Base-by-base conservation (phyloP, 2,888 invertebrate genomes). In the Sepiola atlantica region DNA sequence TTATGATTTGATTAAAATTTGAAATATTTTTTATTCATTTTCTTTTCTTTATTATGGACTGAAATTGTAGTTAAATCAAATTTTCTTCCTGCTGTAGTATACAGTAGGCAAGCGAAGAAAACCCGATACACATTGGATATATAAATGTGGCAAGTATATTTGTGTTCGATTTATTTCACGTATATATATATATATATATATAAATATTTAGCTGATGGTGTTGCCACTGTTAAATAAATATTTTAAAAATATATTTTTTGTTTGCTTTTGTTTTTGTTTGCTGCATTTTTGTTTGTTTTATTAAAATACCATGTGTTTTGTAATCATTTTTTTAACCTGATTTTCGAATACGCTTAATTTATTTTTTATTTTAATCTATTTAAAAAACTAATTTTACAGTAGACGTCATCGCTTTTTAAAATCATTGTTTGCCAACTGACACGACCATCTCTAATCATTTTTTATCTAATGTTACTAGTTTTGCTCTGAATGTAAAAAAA, bases 151-250 rank as follows among this genome's bases (percentile, higher is more conserved):
- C n/a, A 77, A n/a, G 77, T 77, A 77, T 32, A 77, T 77, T 77
- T n/a, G 28, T 77, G 77, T 77, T n/a, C 12, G 77, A 77, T 77
- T n/a, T n/a, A 77, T 77, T 32, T 32, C 77, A 28, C 28, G 10
- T 61, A 21, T 3, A 77, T 28, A 77, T 45, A 45, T 45, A 45
- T 45, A 45, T 45, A 45, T 45, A 45, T 45, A 45, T 45, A 77
- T n/a, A 77, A 77, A 0, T 18, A 77, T 77, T 77, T 77, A 77
- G n/a, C 77, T 77, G 77, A 77, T 77, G 77, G 77, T 77, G 77
- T 77, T 77, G 77, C 77, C 77, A n/a, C 77, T 77, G 77, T 77
- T 77, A 77, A 77, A 77, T 77, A 77, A 77, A 77, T 77, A 77
- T 77, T 77, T n/a, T 14, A 77, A 61, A 61, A 77, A 77, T 77